Base-by-base conservation (phyloP, 1,140 invertebrate genomes). In the Oryctes rhinoceros region DNA sequence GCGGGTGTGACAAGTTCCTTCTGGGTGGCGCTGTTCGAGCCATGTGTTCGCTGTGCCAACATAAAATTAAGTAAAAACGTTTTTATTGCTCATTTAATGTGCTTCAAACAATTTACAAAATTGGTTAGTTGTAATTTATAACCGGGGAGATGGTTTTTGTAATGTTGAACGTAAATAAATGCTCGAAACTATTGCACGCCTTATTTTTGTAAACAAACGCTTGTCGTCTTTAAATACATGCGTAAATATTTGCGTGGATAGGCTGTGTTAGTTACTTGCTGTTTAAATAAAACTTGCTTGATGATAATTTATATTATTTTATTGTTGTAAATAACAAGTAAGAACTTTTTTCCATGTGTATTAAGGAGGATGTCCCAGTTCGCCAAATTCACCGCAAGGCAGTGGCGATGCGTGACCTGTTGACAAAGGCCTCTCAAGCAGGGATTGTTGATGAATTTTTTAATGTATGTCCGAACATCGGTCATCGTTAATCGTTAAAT, bases 51-150 rank as follows among this genome's bases (percentile, higher is more conserved):
- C 18, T 18, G 15, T 59, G 53, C 53, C 18, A 59, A 59, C 53
- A 59, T 59, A 59, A 59, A 59, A 59, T 59, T 59, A 59, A 59
- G 53, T 59, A 59, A 59, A 59, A 59, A 59, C 53, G n/a, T 59
- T 59, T 59, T 59, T 59, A 59, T 59, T 59, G n/a, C 53, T 59
- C 53, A 59, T 59, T 59, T 59, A 59, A 59, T 59, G 53, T 59
- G 10, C 53, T 59, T 59, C 53, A 59, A 18, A 59, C 53, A 59
- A 59, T 59, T 59, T 59, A 59, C 53, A 59, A 59, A 59, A 59
- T 59, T 59, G 53, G 53, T 59, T 59, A 59, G 53, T 59, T 59
- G 3, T 59, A 59, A 59, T 59, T 59, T 59, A 59, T 18, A 59
- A 59, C 53, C 53, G 53, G 53, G 53, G 15, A 59, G 15, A 59